A percentile compares a stretch with the other conserved stretches of the same genome.
Evolutionary conservation across 2,797 vertebrate species (phyloP).

Genomic region (Crypturellus tataupa): DNA sequence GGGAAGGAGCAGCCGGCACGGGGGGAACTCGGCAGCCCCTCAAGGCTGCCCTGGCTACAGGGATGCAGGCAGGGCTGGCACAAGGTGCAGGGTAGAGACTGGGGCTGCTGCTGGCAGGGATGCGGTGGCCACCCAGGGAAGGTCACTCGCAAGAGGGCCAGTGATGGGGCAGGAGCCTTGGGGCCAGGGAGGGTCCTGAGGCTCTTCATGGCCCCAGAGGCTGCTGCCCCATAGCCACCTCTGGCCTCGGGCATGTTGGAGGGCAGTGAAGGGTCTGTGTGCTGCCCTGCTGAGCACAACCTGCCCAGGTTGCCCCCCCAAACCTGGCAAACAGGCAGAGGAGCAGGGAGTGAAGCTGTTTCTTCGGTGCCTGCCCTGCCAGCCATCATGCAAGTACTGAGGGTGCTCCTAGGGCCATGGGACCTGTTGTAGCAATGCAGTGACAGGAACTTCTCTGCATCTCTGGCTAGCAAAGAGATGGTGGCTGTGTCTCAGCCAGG

Average conservation of each 20-base stretch:
- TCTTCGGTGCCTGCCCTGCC: not conserved
- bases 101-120: not conserved
- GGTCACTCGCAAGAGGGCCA: not conserved
- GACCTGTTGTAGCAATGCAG: not conserved
- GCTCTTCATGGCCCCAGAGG: not conserved
- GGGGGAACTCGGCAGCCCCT: not conserved
- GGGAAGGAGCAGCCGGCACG: not conserved
- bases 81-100: accelerated
- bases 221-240: not conserved
- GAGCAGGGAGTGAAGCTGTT: not conserved
- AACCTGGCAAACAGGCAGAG: not conserved
- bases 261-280: not conserved
- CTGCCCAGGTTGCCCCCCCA: not conserved
- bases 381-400: accelerated
- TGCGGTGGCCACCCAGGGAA: not conserved
- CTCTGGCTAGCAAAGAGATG: not conserved
- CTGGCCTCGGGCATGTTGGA: not conserved
- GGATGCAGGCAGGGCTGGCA: not conserved
- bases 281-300: not conserved
- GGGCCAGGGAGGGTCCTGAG: not conserved
- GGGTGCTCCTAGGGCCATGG: accelerated
- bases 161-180: not conserved
- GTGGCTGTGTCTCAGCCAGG: not conserved
- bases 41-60: accelerated
- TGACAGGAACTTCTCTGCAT: not conserved